phyloP scores from a whole-genome alignment of 2,797 vertebrate genomes.

The Arctocebus calabarensis region DNA sequence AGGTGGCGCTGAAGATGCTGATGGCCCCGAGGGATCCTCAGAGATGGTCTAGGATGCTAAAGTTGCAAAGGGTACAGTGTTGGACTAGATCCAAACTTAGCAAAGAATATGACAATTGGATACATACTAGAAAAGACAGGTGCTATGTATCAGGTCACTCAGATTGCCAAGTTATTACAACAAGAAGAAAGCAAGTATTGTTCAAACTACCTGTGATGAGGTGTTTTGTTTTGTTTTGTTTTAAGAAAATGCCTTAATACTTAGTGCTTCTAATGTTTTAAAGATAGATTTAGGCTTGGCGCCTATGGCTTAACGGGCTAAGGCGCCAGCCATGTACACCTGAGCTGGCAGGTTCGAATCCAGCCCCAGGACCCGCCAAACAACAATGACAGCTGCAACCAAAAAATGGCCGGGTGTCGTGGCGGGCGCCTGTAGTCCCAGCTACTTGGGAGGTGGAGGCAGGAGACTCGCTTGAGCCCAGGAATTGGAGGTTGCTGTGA shows the following conservation, averaged over 20 bases:
- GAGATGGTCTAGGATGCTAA: background rate
- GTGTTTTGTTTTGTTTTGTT: no score
- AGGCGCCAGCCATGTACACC: no score
- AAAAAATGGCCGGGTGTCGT: no score
- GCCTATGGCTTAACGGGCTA: no score
- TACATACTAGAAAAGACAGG: background rate
- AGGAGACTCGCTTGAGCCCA: no score
- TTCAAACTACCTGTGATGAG: background rate
- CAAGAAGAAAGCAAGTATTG: background rate
- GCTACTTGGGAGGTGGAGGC: no score
- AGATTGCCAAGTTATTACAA: accelerated
- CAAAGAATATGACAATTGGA: background rate
- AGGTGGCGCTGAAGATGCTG: accelerated
- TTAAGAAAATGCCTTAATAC: background rate
- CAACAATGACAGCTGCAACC: no score
- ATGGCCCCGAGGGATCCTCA: background rate
- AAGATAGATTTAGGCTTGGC: background rate
- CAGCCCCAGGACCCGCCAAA: no score
- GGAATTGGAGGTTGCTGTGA: no score
- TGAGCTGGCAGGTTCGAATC: no score
- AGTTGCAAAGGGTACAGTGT: accelerated
- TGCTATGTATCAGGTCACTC: accelerated
- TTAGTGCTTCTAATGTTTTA: background rate
- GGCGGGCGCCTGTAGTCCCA: no score
- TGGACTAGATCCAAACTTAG: background rate